Conservation (phyloP, 2,797 vertebrate genomes). For the Geotria australis region DNA sequence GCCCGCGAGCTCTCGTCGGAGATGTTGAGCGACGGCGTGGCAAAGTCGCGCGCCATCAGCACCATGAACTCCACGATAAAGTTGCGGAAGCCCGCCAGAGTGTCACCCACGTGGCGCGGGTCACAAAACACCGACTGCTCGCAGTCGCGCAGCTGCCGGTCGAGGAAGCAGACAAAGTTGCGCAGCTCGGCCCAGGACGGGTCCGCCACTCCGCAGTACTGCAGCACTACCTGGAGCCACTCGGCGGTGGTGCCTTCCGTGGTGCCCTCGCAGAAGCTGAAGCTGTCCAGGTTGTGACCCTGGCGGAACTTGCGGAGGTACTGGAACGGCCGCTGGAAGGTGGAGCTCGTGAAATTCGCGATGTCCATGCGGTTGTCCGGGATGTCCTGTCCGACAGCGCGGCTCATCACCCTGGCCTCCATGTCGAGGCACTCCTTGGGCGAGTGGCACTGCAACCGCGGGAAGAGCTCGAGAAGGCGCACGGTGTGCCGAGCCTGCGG, state of each 20-base stretch:
- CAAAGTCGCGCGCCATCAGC: slow-evolving; percentile 82
- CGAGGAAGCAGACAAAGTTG: slow-evolving; percentile 64
- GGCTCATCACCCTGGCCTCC: slow-evolving; percentile 10
- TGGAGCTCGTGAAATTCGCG: slow-evolving; percentile 28
- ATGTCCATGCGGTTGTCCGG: slow-evolving; percentile 40
- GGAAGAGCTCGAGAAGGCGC: slow-evolving; percentile 40
- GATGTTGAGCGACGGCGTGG: slow-evolving; percentile 54
- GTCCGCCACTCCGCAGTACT: slow-evolving; percentile 41
- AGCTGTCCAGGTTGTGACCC: slow-evolving; percentile 20
- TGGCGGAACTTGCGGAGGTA: slow-evolving; percentile 38
- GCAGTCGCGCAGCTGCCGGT: slow-evolving; percentile 45
- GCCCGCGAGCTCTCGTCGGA: slow-evolving; percentile 47
- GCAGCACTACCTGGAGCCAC: slow-evolving; percentile 53
- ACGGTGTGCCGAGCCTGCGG: no score
- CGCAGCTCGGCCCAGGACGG: slow-evolving; percentile 72
- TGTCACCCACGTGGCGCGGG: slow-evolving; percentile 20
- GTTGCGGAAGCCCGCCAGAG: slow-evolving; percentile 45
- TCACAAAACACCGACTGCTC: slow-evolving; percentile 62
- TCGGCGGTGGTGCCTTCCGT: slow-evolving; percentile 32
- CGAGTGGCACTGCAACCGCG: slow-evolving; percentile 38
- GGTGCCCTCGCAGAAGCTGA: slow-evolving; percentile 10
- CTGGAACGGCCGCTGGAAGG: slow-evolving; percentile 71
- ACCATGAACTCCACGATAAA: slow-evolving; percentile 93
- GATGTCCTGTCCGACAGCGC: neutral
- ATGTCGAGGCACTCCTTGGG: slow-evolving; percentile 50